These are phyloP conservation scores for Acronicta aceris DNA, from an alignment of 2,888 invertebrate genomes.

Conservation along the genomic window DNA sequence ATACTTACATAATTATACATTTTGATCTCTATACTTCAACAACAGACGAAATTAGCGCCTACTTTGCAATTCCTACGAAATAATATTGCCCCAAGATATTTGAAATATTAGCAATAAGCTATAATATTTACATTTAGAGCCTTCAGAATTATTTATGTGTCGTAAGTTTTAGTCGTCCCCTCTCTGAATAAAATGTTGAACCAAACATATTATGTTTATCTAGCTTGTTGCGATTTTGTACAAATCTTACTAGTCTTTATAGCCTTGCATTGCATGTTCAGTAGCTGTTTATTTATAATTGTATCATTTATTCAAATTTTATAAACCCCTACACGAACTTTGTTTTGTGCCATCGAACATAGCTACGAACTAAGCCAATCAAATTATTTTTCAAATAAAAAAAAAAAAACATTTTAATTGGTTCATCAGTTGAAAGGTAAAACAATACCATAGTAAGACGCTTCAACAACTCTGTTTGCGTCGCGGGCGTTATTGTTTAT, in stretches of 20 bases:
- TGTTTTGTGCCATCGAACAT: neutral
- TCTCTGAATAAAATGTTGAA: slow-evolving; percentile 10
- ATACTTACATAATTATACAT: slow-evolving; percentile 17
- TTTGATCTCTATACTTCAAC: slow-evolving; percentile 33
- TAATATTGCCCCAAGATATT: slow-evolving; percentile 22
- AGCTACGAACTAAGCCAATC: too few relatives aligned
- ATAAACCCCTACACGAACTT: neutral
- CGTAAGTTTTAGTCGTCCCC: slow-evolving; percentile 19
- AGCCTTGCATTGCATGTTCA: slow-evolving; percentile 46
- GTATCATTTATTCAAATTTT: neutral
- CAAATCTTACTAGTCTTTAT: slow-evolving; percentile 60
- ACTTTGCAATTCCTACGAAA: slow-evolving; percentile 2
- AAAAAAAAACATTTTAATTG: too few relatives aligned
- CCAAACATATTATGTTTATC: slow-evolving; percentile 36
- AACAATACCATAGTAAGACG: too few relatives aligned
- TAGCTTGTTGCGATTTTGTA: slow-evolving; percentile 54
- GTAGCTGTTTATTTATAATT: slow-evolving; percentile 15
- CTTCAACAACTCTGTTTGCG: neutral
- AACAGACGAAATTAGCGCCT: slow-evolving; percentile 20
- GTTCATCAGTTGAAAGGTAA: too few relatives aligned
- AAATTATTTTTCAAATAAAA: neutral
- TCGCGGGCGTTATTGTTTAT: neutral
- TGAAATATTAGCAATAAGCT: slow-evolving; percentile 29
- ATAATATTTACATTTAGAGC: slow-evolving; percentile 27
- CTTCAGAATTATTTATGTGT: slow-evolving; percentile 18